Evolutionary conservation across 2,797 vertebrate genomes (phyloP), one percentile per base, ranked within the genome.

Genomic region (Furcifer pardalis): DNA sequence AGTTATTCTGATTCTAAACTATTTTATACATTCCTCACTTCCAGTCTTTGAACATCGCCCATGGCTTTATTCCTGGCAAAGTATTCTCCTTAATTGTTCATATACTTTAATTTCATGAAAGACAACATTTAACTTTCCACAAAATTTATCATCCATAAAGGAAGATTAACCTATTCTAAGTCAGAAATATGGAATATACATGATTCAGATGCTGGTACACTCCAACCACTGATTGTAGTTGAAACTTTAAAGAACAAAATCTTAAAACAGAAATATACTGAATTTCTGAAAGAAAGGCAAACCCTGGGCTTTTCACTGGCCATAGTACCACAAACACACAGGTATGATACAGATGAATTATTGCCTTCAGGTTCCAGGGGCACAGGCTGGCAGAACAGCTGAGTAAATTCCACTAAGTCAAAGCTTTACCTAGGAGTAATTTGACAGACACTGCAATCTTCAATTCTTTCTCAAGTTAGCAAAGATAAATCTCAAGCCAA

Each of bases 91-190:
- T 78, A 81, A 81, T 84, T 84, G 65, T 77, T 77, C 17, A 72
- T 60, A 44, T 77, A 73, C 63, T 77, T 56, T 85, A 82, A 84
- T 90, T 86, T 88, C 90, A 88, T 1, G 42, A 74, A 76, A 74
- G 40, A 76, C 62, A 82, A 79, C 71, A 73, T 23, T 80, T 46
- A 74, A 59, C 71, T 63, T 82, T 52, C 71, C 23, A 62, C 52
- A 81, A 66, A 86, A 86, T 82, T 86, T 81, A 77, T 86, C 73
- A 86, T 32, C 73, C 35, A 71, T 63, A 77, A 86, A 77, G 73
- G 46, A 81, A 62, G 46, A 82, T 82, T n/a, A 81, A 66, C 52
- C 75, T 60, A 37, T 56, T 81, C 73, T 56, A 62, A 82, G 56
- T 77, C 32, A 77, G 59, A 77, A 72, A 27, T 49, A 21, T 23